These are phyloP conservation scores for Sebastes flavidus DNA, from an alignment of 2,797 vertebrate genomes.

Conservation along the genomic window DNA sequence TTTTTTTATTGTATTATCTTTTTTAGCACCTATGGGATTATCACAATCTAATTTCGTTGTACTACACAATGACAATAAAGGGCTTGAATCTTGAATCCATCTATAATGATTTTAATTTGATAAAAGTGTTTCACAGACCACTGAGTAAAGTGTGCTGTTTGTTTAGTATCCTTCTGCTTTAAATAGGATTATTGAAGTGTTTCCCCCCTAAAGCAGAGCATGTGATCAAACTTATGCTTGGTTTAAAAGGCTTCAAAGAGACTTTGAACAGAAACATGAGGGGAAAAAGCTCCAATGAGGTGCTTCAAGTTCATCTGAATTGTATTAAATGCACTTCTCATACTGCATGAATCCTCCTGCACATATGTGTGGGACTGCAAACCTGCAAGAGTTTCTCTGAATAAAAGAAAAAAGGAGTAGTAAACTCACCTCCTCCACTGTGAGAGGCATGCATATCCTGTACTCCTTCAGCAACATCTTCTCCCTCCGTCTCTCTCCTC, in stretches of 20 bases:
- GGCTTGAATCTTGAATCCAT: too few relatives aligned
- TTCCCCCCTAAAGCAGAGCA: background rate
- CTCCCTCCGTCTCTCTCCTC: constrained; percentile 41
- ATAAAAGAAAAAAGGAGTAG: fast-evolving
- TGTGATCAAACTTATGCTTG: background rate
- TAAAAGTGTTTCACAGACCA: background rate
- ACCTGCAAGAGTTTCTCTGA: background rate
- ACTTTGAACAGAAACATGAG: background rate
- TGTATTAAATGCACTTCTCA: background rate
- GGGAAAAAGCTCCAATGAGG: background rate
- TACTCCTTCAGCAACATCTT: constrained; percentile 98
- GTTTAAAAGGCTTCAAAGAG: background rate
- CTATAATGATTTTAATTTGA: too few relatives aligned
- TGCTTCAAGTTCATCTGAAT: constrained; percentile 8
- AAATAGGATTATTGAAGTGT: background rate
- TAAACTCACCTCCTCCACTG: constrained; percentile 93
- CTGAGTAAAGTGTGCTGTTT: background rate
- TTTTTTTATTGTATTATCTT: too few relatives aligned
- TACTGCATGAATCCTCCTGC: background rate
- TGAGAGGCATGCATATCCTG: constrained; percentile 97
- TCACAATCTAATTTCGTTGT: too few relatives aligned
- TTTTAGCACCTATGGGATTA: too few relatives aligned
- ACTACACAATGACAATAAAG: too few relatives aligned
- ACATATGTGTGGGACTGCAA: constrained; percentile 19
- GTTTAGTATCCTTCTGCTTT: background rate